Conservation (phyloP, 2,797 vertebrate species). For the Taenioides sp. region DNA sequence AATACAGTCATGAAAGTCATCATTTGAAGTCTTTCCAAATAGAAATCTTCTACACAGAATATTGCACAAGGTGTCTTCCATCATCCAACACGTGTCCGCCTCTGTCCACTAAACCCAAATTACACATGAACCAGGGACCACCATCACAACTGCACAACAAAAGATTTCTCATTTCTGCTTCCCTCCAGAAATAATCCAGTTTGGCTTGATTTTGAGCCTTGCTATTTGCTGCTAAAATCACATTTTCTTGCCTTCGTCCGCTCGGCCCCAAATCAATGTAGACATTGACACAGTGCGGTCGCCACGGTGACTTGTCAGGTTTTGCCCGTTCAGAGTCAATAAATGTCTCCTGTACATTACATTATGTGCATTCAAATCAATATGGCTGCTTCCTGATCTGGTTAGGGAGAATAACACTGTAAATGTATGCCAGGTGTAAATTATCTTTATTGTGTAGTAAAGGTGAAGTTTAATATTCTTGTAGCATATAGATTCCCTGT, state of each 20-base stretch:
- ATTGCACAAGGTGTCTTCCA: not conserved
- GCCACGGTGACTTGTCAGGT: slow-evolving; percentile 25
- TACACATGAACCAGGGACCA: not conserved
- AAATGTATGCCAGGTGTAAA: slow-evolving; percentile 33
- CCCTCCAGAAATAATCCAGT: slow-evolving; percentile 14
- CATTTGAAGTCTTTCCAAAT: not conserved
- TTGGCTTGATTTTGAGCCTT: slow-evolving; percentile 24
- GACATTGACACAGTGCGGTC: slow-evolving; percentile 22
- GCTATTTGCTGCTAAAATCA: slow-evolving; percentile 29
- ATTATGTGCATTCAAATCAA: slow-evolving; percentile 30
- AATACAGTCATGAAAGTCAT: not conserved
- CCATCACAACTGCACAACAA: slow-evolving; percentile 1
- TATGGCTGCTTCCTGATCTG: slow-evolving; percentile 35
- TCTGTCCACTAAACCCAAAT: slow-evolving; percentile 2
- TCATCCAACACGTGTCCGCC: not conserved
- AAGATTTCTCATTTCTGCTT: slow-evolving; percentile 17
- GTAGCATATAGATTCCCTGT: slow-evolving; percentile 9
- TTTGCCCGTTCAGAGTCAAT: slow-evolving; percentile 38
- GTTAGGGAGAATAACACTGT: slow-evolving; percentile 21
- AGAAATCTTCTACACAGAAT: not conserved
- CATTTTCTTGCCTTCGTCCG: slow-evolving; percentile 18
- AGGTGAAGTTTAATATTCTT: slow-evolving; percentile 27
- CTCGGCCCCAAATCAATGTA: slow-evolving; percentile 21
- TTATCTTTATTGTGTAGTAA: slow-evolving; percentile 23
- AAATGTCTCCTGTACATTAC: slow-evolving; percentile 33